These are phyloP conservation scores for Lepidocyrtinus sp. DNA, from an alignment of 2,888 invertebrate species.

Conservation along the genomic window DNA sequence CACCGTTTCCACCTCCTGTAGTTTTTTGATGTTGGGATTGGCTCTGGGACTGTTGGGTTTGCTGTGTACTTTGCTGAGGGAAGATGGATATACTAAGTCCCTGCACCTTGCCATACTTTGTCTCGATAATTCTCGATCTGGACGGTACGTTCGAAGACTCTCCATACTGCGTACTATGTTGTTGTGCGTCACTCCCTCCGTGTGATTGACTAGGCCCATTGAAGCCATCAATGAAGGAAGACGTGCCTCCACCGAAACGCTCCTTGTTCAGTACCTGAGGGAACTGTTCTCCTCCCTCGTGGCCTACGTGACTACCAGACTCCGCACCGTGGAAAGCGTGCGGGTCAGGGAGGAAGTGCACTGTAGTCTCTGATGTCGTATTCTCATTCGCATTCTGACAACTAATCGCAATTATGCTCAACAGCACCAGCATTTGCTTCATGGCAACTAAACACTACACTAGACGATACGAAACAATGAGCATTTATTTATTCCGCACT, in stretches of 20 bases:
- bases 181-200: not conserved
- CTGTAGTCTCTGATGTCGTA: constrained; percentile 59
- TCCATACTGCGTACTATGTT: too few species aligned
- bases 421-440: constrained; percentile 68
- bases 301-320: not conserved
- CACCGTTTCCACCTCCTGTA: constrained; percentile 35
- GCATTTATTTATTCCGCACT: constrained; percentile 51
- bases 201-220: constrained; percentile 20
- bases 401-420: constrained; percentile 68
- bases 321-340: constrained; percentile 52
- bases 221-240: constrained; percentile 54
- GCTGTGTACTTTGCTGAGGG: constrained; percentile 38
- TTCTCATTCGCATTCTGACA: constrained; percentile 67
- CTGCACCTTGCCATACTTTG: constrained; percentile 77
- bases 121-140: constrained; percentile 86
- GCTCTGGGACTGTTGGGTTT: constrained; percentile 8
- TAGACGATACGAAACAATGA: constrained; percentile 53
- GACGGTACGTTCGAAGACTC: constrained; percentile 76
- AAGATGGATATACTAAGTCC: constrained; percentile 66
- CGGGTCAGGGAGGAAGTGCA: constrained; percentile 64
- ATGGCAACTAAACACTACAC: constrained; percentile 64
- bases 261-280: constrained; percentile 41
- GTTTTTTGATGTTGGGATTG: constrained; percentile 36
- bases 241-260: constrained; percentile 47
- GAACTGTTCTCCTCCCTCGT: constrained; percentile 49